Base-by-base conservation (phyloP, 1,140 invertebrate genomes). In the Linepithema humile region DNA sequence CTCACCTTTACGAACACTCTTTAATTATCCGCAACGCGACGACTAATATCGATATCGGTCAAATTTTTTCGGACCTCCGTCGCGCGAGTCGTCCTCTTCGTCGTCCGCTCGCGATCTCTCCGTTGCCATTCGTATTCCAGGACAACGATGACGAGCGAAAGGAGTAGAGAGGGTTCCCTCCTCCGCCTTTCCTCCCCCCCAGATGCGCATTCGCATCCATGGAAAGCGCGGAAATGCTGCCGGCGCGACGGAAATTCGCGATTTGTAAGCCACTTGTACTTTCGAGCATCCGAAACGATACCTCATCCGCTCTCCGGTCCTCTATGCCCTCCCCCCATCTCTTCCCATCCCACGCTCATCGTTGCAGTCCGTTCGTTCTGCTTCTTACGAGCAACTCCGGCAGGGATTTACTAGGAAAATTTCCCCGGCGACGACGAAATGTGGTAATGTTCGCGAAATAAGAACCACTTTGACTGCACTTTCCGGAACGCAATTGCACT, bases 251-350 rank as follows among this genome's bases (percentile, higher is more conserved):
- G 86, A 90, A 90, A 90, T 90, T 83, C 78, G 62, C 89, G 89
- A 90, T 90, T 90, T 87, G 89, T 88, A 90, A 90, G 86, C 89
- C 85, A 90, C 89, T 90, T 86, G 85, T 85, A 89, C 85, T 90
- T 86, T 89, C 78, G 85, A 90, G 88, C 82, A 85, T 74, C 85
- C 88, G 86, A 87, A 82, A 75, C 88, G 88, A 88, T 89, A 89
- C 84, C 83, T 90, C 84, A 85, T 88, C 88, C 83, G 57, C 70
- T 74, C 72, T 60, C 64, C 64, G 32, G 43, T 85, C 62, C 40
- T 67, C 9, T 40, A 62, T 57, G 3, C 72, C 53, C 2, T 60
- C 29, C n/a, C 6, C 15, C 69, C 53, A 50, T 64, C 64, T 55
- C 17, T 40, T 38, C 48, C n/a, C 57, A 17, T 35, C 17, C 15